A percentile compares a stretch with the other conserved stretches of the same genome.
Conservation (phyloP, 1,140 invertebrate genomes). For the Sycophaga agraensis region DNA sequence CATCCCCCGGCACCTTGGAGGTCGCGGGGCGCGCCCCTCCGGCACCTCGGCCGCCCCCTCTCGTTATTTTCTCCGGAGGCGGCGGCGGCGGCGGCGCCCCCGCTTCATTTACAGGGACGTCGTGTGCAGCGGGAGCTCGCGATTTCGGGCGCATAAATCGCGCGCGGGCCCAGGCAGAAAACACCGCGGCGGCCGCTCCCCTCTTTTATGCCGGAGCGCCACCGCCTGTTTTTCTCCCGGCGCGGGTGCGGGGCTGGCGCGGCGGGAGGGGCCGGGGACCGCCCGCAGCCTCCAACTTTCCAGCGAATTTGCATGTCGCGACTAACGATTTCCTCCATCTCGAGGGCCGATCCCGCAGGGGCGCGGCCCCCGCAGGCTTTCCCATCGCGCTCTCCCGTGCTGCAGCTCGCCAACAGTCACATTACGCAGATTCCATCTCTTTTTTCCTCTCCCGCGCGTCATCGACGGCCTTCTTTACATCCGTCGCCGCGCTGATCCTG, state of each 20-base stretch:
- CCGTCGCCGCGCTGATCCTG: no score
- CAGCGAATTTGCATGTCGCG: constrained; percentile 44
- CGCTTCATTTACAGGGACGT: constrained; percentile 35
- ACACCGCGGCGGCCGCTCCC: constrained; percentile 4
- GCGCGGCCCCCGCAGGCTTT: constrained; percentile 30
- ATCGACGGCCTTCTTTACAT: constrained; percentile 22
- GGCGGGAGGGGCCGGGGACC: not conserved
- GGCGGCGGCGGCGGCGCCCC: not conserved
- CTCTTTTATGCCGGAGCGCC: constrained; percentile 2
- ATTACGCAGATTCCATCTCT: constrained; percentile 6
- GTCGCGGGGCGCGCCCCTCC: not conserved
- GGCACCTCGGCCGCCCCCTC: constrained; percentile 18
- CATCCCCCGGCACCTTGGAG: constrained; percentile 13
- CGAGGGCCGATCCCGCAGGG: constrained; percentile 4
- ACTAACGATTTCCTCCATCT: constrained; percentile 43
- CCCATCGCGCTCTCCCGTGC: no score
- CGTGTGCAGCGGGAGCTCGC: constrained; percentile 30
- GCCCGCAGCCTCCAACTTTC: constrained; percentile 33
- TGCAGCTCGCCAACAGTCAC: constrained; percentile 1
- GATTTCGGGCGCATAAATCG: constrained; percentile 42
- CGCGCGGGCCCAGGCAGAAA: constrained; percentile 31
- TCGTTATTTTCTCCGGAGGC: constrained; percentile 23
- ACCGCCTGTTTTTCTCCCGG: not conserved
- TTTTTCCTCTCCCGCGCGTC: constrained; percentile 6
- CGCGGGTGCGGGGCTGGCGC: constrained; percentile 18